Base-by-base conservation (phyloP, 2,797 vertebrate species). In the Lagocephalus sceleratus region DNA sequence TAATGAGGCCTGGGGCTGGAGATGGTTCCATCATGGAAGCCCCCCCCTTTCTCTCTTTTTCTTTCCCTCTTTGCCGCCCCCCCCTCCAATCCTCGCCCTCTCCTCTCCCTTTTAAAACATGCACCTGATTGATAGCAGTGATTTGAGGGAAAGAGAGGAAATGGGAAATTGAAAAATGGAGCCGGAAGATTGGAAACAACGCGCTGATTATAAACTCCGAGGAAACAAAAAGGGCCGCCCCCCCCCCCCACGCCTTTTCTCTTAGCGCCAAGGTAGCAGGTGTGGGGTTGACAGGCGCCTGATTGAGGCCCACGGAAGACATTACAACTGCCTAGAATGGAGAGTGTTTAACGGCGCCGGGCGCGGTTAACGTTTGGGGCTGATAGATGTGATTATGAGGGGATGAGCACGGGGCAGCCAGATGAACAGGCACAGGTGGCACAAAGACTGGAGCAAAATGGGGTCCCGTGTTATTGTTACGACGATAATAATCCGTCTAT, bases 131-230 rank as follows among this genome's bases (percentile, higher is more conserved):
- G 89, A 92, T 90, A 86, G 85, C 88, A 78, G 84, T 84, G 87
- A 90, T 91, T 91, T 90, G 86, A 91, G 87, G 88, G 85, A 85
- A 85, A 90, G 90, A 89, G 81, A 76, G 85, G 81, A 87, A 90
- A 90, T 86, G 80, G 88, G 86, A 89, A 90, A 92, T 89, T 91
- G 90, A 91, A 91, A 91, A 92, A 90, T 88, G 87, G 85, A 76
- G 75, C 71, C 66, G 69, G 80, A 85, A 88, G 89, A 89, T 90
- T 90, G 88, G 82, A 90, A 90, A 88, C 87, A 88, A 86, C 66
- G 75, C 38, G 73, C 88, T 90, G 89, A 91, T 91, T 91, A 90
- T 89, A 87, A 91, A 90, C 85, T 83, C 79, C 66, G 75, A 75
- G 68, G 74, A 90, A 90, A 90, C 86, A 89, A 92, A 90, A 76